Conservation (phyloP, 2,888 invertebrate species). For the Dioctria linearis region DNA sequence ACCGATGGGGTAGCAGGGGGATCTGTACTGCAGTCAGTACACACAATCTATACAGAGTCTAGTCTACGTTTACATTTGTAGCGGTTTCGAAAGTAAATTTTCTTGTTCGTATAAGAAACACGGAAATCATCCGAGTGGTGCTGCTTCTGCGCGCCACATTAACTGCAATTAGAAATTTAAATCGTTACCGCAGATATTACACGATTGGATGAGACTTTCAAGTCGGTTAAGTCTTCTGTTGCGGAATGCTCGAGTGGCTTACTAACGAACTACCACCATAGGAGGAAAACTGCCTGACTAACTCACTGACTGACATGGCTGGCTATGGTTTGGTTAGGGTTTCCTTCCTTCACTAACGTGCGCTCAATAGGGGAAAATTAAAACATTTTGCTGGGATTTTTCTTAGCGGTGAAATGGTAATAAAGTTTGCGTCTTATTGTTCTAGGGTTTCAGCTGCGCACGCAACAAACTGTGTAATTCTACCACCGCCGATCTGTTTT, state of each 20-base stretch:
- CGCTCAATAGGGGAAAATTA: conserved; percentile 45
- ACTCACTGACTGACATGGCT: not conserved
- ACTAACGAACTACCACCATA: conserved; percentile 18
- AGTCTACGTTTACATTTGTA: not conserved
- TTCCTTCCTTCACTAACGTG: conserved; percentile 30
- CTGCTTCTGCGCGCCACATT: conserved; percentile 47
- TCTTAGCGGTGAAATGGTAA: conserved; percentile 20
- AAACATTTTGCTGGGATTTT: conserved; percentile 49
- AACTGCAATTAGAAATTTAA: conserved; percentile 57
- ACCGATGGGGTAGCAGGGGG: not conserved
- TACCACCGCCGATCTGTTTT: conserved; percentile 36
- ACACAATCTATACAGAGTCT: no score
- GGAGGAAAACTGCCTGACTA: not conserved
- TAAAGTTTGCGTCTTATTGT: conserved; percentile 35
- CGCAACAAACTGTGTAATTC: conserved; percentile 44
- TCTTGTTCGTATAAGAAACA: conserved; percentile 26
- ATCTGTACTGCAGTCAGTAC: not conserved
- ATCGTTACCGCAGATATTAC: conserved; percentile 49
- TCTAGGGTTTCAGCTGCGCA: not conserved
- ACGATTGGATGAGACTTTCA: conserved; percentile 41
- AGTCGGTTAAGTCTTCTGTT: conserved; percentile 1
- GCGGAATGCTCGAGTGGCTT: conserved; percentile 31
- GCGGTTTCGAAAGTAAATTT: conserved; percentile 55
- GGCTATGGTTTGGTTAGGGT: not conserved
- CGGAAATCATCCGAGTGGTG: conserved; percentile 11